phyloP scores from a whole-genome alignment of 2,797 vertebrate genomes.

The Pelodytes ibericus region DNA sequence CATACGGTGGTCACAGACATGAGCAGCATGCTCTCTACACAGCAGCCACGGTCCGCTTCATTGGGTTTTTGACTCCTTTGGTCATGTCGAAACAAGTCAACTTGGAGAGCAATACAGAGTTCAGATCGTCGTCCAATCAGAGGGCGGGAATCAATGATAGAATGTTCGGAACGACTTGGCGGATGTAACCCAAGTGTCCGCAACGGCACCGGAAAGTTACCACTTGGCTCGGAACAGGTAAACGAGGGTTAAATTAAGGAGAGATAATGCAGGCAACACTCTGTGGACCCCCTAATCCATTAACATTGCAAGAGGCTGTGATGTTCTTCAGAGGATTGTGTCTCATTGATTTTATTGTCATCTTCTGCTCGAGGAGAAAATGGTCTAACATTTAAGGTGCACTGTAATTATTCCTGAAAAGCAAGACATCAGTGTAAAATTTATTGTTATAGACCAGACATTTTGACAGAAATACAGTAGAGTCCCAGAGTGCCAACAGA shows the following conservation, averaged over 20 bases:
- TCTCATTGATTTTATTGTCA: constrained; percentile 77
- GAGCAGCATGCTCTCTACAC: constrained; percentile 77
- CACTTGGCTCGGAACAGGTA: constrained; percentile 26
- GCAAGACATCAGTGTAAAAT: constrained; percentile 78
- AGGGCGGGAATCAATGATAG: too few relatives aligned
- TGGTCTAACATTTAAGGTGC: constrained; percentile 74
- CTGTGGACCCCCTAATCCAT: constrained; percentile 62
- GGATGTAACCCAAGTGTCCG: too few relatives aligned
- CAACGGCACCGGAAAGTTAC: too few relatives aligned
- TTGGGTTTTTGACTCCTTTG: constrained; percentile 77
- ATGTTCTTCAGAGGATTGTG: constrained; percentile 69
- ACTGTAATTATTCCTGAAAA: constrained; percentile 77
- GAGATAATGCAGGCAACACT: constrained; percentile 40
- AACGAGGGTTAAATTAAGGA: constrained; percentile 52
- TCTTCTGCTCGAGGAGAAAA: constrained; percentile 75
- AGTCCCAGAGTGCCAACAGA: constrained; percentile 63
- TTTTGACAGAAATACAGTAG: constrained; percentile 70
- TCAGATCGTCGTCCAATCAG: constrained; percentile 60
- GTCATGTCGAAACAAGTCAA: constrained; percentile 68
- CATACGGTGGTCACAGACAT: constrained; percentile 95
- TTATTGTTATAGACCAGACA: constrained; percentile 67
- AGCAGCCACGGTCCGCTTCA: constrained; percentile 71
- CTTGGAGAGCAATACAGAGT: constrained; percentile 64
- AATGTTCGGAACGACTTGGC: too few relatives aligned
- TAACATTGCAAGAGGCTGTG: constrained; percentile 71